Base-by-base conservation (phyloP, 2,113 vertebrate species). In the Phrynocephalus versicolor region DNA sequence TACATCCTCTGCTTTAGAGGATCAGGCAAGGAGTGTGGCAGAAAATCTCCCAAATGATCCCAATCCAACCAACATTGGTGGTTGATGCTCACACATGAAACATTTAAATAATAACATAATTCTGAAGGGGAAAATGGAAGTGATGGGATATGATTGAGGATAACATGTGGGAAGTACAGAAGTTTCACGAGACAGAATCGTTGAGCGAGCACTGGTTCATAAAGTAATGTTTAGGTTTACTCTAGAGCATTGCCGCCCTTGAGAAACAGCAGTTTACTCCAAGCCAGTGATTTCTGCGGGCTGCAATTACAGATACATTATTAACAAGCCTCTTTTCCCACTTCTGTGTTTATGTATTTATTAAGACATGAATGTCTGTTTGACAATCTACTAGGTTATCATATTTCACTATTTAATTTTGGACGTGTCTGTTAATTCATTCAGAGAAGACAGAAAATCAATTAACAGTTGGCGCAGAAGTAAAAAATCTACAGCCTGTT, bases 401-500 rank as follows among this genome's bases (percentile, higher is more conserved):
- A 55, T 69, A 51, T 55, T 69, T 51, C 39, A 67, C 27, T 62
- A 39, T 69, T 84, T 55, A 76, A 67, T 27, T 74, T 41, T 64
- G 41, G 45, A 65, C 33, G 60, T 83, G 39, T 64, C 74, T 83
- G 37, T 45, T 64, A 83, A 64, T 65, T 41, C 27, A 83, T 75
- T 75, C 64, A 83, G 18, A 21, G 30, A 75, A 83, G 30, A 45
- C 45, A 30, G 41, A 23, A 67, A 76, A 69, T 69, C 60, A 65
- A 45, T 76, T 67, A 67, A 35, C 30, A 60, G 6, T 83, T 58
- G 39, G 33, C 35, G 71, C 30, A 74, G 55, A 21, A 73, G 15
- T 83, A 76, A 75, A 83, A n/a, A 27, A 8, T 45, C 58, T 75
- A 65, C 39, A 84, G 19, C 23, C 19, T 55, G 18, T 45, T 51